Conservation (phyloP, 2,888 invertebrate species). For the Leptopterna dolabrata region DNA sequence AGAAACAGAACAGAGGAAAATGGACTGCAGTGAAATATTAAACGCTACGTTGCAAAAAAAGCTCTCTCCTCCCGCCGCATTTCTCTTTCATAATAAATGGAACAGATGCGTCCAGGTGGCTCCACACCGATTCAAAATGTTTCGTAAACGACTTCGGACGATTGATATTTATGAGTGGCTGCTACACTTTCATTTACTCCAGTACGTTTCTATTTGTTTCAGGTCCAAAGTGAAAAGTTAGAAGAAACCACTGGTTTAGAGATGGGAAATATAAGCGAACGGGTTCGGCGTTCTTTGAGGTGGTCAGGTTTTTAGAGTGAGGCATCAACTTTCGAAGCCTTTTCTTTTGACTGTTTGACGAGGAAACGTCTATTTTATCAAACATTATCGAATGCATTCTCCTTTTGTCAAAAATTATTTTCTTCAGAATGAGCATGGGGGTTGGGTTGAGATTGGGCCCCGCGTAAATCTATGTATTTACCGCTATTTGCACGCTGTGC, state of each 20-base stretch:
- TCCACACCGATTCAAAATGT: not conserved
- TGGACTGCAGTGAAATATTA: not conserved
- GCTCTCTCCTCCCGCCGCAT: not conserved
- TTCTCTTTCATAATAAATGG: not conserved
- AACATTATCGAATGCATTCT: no score
- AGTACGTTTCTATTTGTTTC: slow-evolving; percentile 15
- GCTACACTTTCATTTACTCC: not conserved
- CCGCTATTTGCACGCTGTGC: no score
- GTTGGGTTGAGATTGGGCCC: no score
- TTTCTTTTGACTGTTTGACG: no score
- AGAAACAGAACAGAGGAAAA: not conserved
- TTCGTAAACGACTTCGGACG: not conserved
- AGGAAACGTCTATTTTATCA: no score
- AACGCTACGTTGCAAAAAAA: not conserved
- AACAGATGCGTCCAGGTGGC: not conserved
- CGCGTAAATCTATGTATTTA: no score
- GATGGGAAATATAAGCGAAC: not conserved
- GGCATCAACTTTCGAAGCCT: no score
- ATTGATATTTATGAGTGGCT: not conserved
- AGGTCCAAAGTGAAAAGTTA: slow-evolving; percentile 22
- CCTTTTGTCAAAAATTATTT: no score
- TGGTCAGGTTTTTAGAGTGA: not conserved
- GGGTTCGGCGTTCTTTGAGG: not conserved
- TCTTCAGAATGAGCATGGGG: no score
- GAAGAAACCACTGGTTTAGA: not conserved